phyloP scores from a whole-genome alignment of 2,888 invertebrate species.

The Ligdia adustata region DNA sequence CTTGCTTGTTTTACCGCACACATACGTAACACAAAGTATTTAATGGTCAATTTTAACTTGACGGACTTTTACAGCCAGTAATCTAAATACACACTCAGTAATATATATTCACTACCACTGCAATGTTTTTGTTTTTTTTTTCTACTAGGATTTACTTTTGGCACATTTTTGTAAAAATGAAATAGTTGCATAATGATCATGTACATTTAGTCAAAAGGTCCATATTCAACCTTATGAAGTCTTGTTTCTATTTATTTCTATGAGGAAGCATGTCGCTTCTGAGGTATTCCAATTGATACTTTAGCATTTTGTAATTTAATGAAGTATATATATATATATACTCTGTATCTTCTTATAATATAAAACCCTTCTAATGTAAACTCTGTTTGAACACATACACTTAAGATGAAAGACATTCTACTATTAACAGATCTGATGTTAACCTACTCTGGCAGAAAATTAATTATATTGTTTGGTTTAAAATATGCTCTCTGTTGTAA shows the following conservation, averaged over 20 bases:
- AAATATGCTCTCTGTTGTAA: conserved; percentile 73
- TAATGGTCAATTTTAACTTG: conserved; percentile 12
- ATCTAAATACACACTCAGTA: no score
- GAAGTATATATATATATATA: conserved; percentile 13
- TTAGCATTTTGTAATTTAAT: conserved; percentile 52
- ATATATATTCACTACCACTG: no score
- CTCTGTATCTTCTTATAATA: conserved; percentile 30
- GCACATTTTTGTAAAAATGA: conserved; percentile 63
- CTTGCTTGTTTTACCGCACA: background rate
- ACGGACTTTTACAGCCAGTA: no score
- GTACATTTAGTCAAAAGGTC: conserved; percentile 50
- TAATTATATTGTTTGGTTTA: conserved; percentile 53
- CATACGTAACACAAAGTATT: conserved; percentile 2
- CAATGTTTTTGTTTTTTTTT: conserved; percentile 23
- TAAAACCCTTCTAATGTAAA: conserved; percentile 49
- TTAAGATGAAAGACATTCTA: conserved; percentile 63
- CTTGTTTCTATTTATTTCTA: conserved; percentile 49
- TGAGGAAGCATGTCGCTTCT: conserved; percentile 72
- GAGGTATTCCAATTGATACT: conserved; percentile 68
- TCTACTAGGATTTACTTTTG: conserved; percentile 51
- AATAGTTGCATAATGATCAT: conserved; percentile 32
- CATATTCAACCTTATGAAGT: conserved; percentile 56
- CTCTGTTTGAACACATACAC: conserved; percentile 57
- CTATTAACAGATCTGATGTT: conserved; percentile 76
- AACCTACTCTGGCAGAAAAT: conserved; percentile 63